A percentile compares a stretch with the other conserved stretches of the same genome.
Evolutionary conservation across 2,888 invertebrate genomes (phyloP).

Genomic region (Drosophila conformis): DNA sequence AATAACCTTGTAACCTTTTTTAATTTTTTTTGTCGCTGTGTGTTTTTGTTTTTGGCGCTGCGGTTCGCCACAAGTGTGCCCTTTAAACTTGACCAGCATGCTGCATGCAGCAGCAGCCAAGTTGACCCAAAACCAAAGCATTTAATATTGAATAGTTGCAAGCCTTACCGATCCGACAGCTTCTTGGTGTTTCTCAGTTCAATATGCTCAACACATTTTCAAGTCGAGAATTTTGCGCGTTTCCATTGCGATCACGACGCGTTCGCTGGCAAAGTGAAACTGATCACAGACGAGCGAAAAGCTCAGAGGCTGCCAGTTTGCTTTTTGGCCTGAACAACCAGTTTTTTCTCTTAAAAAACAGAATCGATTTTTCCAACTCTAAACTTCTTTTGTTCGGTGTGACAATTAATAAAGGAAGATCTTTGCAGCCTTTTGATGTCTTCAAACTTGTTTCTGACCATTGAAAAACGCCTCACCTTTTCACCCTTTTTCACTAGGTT

Average conservation of each 20-base stretch:
- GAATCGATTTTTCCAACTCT: conserved; percentile 53
- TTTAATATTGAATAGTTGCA: conserved; percentile 16
- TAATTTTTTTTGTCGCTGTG: conserved; percentile 28
- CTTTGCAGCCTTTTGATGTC: conserved; percentile 60
- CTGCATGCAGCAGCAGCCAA: conserved; percentile 12
- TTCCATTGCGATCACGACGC: conserved; percentile 66
- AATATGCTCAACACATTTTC: neutral
- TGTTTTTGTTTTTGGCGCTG: conserved; percentile 46
- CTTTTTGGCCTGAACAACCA: conserved; percentile 33
- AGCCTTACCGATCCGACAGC: conserved; percentile 31
- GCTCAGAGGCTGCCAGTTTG: conserved; percentile 19
- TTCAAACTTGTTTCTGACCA: conserved; percentile 66
- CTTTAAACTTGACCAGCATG: conserved; percentile 58
- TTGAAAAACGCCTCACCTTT: conserved; percentile 68
- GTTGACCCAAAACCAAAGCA: conserved; percentile 35
- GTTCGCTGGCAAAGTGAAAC: conserved; percentile 67
- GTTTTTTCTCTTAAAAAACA: conserved; percentile 51
- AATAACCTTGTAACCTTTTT: conserved; percentile 83
- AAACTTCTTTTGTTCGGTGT: conserved; percentile 61
- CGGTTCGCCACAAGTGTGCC: conserved; percentile 61
- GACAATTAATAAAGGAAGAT: conserved; percentile 71
- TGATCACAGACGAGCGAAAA: conserved; percentile 54
- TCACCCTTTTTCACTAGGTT: conserved; percentile 57
- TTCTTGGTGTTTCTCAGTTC: neutral
- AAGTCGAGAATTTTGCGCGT: conserved; percentile 20